phyloP scores from a whole-genome alignment of 2,797 vertebrate genomes.

The Tenualosa thibaudeaui region DNA sequence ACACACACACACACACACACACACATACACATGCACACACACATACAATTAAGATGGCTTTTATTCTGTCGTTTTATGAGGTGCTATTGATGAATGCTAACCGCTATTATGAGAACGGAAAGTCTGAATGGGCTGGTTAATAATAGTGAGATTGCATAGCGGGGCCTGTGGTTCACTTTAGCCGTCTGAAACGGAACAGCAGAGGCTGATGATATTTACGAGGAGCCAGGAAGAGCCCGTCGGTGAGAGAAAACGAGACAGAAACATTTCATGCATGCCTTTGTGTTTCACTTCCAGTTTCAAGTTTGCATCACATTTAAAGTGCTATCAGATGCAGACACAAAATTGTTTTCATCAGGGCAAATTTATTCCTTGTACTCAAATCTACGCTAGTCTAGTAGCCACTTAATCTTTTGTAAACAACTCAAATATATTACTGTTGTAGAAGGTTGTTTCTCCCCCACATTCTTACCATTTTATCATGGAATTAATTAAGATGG shows the following conservation, averaged over 20 bases:
- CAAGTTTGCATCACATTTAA: background rate
- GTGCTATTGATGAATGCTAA: slow-evolving; percentile 25
- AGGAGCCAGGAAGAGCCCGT: slow-evolving; percentile 1
- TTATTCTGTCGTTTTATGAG: slow-evolving; percentile 22
- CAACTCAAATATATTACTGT: background rate
- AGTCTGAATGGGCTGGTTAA: slow-evolving; percentile 21
- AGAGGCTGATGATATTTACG: slow-evolving; percentile 4
- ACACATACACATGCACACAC: slow-evolving; percentile 27
- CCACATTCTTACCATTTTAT: background rate
- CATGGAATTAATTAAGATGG: background rate
- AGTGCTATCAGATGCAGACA: background rate
- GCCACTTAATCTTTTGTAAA: background rate
- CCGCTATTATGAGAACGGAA: slow-evolving; percentile 23
- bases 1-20: slow-evolving; percentile 19
- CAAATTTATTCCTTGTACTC: background rate
- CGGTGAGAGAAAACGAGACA: background rate
- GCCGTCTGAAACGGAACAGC: background rate
- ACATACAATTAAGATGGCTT: slow-evolving; percentile 7
- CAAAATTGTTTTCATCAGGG: background rate
- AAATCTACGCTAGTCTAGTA: background rate
- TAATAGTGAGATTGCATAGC: background rate
- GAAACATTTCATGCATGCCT: background rate
- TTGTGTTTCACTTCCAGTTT: background rate
- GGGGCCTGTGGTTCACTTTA: background rate
- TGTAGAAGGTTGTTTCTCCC: background rate